Evolutionary conservation across 37 sponge, comb jelly and placozoan genomes (phyloP).

Genomic region (Halichondria panicea): DNA sequence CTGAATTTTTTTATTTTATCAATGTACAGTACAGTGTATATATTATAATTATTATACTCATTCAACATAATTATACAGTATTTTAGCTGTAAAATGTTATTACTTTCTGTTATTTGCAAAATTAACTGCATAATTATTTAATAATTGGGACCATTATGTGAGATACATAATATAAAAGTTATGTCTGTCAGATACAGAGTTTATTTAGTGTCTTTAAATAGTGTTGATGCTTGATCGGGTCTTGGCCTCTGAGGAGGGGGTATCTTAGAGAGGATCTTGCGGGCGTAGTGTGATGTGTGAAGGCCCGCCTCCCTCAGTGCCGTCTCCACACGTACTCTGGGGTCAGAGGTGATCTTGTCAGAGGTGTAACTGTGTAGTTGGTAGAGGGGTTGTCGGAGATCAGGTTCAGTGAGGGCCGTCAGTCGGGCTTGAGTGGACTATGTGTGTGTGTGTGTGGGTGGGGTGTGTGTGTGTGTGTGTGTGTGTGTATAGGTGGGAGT

Average conservation of each 20-base stretch:
- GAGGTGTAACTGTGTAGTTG: slow-evolving; percentile 40
- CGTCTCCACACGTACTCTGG: slow-evolving; percentile 67
- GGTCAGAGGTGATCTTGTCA: slow-evolving; percentile 63
- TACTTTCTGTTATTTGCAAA: too few relatives aligned
- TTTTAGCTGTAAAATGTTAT: too few relatives aligned
- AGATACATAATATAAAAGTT: too few relatives aligned
- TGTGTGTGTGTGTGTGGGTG: too few relatives aligned
- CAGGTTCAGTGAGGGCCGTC: slow-evolving; percentile 7
- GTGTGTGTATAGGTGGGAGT: too few relatives aligned
- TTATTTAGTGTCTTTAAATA: slow-evolving; percentile 49
- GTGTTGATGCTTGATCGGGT: slow-evolving; percentile 72
- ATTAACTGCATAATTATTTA: too few relatives aligned
- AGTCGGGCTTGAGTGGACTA: slow-evolving; percentile 5
- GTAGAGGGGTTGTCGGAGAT: slow-evolving; percentile 42
- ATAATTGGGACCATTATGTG: not conserved
- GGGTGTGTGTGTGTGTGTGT: too few relatives aligned
- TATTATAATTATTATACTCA: too few relatives aligned
- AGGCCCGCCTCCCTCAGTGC: slow-evolving; percentile 86
- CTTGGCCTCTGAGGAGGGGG: slow-evolving; percentile 71
- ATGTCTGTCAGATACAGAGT: too few relatives aligned
- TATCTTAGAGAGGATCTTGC: slow-evolving; percentile 54
- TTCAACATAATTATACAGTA: too few relatives aligned
- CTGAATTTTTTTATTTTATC: too few relatives aligned
- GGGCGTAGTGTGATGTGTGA: slow-evolving; percentile 74
- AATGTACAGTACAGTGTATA: too few relatives aligned